Evolutionary conservation across 2,797 vertebrate species (phyloP).

Genomic region (Pelodytes ibericus): DNA sequence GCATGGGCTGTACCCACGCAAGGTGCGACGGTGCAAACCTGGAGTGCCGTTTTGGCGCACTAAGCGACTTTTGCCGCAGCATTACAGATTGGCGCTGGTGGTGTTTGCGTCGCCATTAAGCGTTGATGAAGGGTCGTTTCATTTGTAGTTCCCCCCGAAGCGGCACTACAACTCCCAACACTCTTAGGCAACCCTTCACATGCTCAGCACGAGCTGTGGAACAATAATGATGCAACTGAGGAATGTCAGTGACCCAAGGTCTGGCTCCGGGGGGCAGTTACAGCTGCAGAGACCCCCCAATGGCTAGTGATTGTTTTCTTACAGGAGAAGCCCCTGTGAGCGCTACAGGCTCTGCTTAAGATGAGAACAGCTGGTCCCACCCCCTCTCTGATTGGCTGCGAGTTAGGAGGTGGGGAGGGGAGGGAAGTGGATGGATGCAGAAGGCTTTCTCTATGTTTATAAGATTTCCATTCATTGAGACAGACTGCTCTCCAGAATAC

Average conservation of each 20-base stretch:
- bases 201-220: too few species aligned
- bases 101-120: too few species aligned
- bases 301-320: not conserved
- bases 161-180: too few species aligned
- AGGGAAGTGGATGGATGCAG: not conserved
- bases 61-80: too few species aligned
- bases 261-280: not conserved
- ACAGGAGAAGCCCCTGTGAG: not conserved
- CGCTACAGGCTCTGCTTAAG: not conserved
- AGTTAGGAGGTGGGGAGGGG: not conserved
- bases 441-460: not conserved
- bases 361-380: not conserved
- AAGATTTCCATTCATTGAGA: not conserved
- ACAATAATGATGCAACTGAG: too few species aligned
- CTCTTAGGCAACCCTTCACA: too few species aligned
- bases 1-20: too few species aligned
- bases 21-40: too few species aligned
- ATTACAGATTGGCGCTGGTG: too few species aligned
- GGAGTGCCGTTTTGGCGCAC: too few species aligned
- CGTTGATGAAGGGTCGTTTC: too few species aligned
- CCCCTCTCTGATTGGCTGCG: conserved; percentile 15
- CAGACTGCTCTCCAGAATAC: not conserved
- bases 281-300: not conserved
- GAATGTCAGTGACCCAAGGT: not conserved
- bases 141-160: too few species aligned